Evolutionary conservation across 2,797 vertebrate species (phyloP).

Genomic region (Falco rusticolus): DNA sequence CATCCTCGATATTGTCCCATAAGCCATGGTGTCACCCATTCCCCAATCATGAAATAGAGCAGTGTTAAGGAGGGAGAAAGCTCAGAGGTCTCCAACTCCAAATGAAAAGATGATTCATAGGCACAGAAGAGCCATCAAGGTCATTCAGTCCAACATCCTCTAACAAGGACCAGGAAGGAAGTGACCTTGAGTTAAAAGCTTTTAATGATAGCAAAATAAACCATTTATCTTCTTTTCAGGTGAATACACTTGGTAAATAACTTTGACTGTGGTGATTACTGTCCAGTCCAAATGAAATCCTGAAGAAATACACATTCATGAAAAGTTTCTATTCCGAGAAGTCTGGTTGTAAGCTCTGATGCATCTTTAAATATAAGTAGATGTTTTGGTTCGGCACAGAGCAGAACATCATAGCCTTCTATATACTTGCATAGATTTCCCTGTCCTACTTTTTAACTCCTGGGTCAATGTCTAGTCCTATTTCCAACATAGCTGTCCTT

Average conservation of each 20-base stretch:
- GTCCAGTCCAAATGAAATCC: not conserved
- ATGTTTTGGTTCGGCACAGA: not conserved
- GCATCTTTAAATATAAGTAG: not conserved
- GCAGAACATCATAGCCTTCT: accelerated
- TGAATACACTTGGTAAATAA: not conserved
- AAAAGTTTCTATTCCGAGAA: not conserved
- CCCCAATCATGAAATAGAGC: not conserved
- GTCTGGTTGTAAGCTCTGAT: not conserved
- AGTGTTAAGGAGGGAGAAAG: not conserved
- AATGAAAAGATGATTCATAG: not conserved
- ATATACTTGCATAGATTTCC: not conserved
- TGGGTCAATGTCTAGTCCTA: not conserved
- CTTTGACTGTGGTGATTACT: not conserved
- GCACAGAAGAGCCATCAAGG: not conserved
- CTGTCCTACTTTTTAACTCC: not conserved
- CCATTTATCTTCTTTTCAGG: not conserved
- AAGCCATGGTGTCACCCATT: not conserved
- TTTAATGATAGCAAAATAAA: not conserved
- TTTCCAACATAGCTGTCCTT: not conserved
- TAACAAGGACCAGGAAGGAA: not conserved
- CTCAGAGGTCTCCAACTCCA: not conserved
- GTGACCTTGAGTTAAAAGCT: not conserved
- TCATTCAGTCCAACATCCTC: not conserved
- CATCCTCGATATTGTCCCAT: not conserved
- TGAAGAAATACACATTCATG: not conserved